Conservation (phyloP, 2,113 vertebrate species). For the Nothoprocta pentlandii region DNA sequence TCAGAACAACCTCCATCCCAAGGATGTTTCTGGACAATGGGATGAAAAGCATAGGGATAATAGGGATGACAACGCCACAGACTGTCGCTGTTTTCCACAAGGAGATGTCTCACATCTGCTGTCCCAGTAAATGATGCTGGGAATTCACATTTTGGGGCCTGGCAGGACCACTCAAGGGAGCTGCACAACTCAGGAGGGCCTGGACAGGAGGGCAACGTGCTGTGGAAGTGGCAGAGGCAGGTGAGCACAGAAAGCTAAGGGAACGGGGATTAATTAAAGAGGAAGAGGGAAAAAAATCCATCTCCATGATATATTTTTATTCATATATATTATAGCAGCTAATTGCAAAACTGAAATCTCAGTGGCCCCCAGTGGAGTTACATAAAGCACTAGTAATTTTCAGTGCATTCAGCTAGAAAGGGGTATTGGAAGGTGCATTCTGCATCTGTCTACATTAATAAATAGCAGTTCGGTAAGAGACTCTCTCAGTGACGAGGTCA, state of each 20-base stretch:
- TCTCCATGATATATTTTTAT: constrained; percentile 9
- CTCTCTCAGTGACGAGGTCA: constrained; percentile 4
- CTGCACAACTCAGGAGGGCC: not conserved
- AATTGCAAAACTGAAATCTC: constrained; percentile 50
- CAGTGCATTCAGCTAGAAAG: constrained; percentile 25
- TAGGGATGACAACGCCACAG: not conserved
- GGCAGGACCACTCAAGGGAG: not conserved
- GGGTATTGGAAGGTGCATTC: constrained; percentile 22
- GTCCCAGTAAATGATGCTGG: not conserved
- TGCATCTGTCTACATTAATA: constrained; percentile 51
- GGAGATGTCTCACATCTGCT: not conserved
- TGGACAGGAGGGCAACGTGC: fast-evolving
- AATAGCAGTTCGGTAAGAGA: constrained; percentile 3
- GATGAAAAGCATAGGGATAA: not conserved
- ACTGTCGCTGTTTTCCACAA: not conserved
- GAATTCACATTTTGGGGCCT: not conserved
- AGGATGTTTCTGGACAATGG: not conserved
- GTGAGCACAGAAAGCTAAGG: not conserved
- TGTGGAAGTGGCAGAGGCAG: not conserved
- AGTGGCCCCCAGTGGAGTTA: not conserved
- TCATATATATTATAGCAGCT: not conserved
- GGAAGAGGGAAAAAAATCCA: not conserved
- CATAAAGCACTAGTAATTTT: constrained; percentile 39
- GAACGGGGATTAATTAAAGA: not conserved
- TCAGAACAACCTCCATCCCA: not conserved